Percentiles rank a stretch among this genome's conserved stretches.
phyloP scores from a whole-genome alignment of 1,140 invertebrate genomes.

The Nasonia vitripennis region DNA sequence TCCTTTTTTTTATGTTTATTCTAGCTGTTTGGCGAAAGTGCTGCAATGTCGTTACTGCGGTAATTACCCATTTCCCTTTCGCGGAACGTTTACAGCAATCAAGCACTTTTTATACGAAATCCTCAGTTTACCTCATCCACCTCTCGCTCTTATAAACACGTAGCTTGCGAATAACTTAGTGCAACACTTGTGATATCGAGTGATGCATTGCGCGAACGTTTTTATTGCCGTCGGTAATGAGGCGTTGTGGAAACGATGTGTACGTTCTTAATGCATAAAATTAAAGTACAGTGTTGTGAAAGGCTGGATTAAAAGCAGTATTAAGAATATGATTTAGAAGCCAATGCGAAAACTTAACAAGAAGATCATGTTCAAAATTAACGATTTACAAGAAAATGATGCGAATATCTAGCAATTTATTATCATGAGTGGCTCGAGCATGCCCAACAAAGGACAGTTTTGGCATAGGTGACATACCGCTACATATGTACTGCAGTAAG shows the following conservation, averaged over 20 bases:
- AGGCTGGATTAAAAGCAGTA: no score
- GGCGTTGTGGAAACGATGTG: background rate
- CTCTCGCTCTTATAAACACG: background rate
- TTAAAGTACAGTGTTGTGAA: no score
- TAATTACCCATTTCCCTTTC: background rate
- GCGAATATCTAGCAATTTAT: no score
- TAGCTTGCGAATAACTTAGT: background rate
- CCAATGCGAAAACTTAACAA: no score
- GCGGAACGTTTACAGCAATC: background rate
- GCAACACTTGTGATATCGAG: background rate
- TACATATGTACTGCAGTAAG: no score
- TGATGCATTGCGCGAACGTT: background rate
- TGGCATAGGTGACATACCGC: no score
- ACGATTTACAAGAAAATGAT: no score
- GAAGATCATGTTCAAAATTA: no score
- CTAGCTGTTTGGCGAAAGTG: background rate
- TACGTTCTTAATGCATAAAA: no score
- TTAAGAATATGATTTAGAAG: no score
- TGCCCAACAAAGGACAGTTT: no score
- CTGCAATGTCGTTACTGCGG: background rate
- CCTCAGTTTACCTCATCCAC: background rate
- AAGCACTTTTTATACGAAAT: background rate
- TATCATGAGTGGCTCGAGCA: no score
- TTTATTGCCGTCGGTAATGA: background rate
- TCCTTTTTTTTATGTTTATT: background rate